Evolutionary conservation across 1,140 invertebrate species (phyloP).

Genomic region (Dryas iulia): DNA sequence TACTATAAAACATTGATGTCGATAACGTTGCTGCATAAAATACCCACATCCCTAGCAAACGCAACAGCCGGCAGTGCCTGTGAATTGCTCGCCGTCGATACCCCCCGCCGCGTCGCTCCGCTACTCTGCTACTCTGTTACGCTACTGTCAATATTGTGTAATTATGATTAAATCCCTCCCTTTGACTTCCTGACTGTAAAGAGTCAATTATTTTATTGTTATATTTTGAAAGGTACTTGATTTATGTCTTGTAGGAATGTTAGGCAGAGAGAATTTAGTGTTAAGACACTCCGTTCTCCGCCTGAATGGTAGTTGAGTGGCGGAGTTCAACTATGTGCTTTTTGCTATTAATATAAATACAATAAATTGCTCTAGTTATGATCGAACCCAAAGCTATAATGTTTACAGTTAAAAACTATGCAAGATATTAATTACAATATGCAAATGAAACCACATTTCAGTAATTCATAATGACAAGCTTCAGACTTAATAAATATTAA

Average conservation of each 20-base stretch:
- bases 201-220: background rate
- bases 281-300: too few species aligned
- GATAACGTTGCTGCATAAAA: background rate
- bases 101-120: background rate
- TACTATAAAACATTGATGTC: background rate
- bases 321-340: too few species aligned
- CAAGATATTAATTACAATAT: too few species aligned
- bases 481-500: background rate
- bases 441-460: too few species aligned
- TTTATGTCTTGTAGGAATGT: too few species aligned
- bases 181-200: background rate
- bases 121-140: conserved; percentile 11
- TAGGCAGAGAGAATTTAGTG: too few species aligned
- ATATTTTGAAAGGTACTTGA: background rate
- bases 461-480: background rate
- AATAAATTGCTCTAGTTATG: too few species aligned
- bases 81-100: conserved; percentile 31
- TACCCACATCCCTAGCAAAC: conserved; percentile 11
- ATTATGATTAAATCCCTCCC: conserved; percentile 1
- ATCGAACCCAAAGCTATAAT: too few species aligned
- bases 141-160: conserved; percentile 17
- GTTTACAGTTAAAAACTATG: too few species aligned
- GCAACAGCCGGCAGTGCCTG: conserved; percentile 35
- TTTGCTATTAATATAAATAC: too few species aligned
- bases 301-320: too few species aligned